Base-by-base conservation (phyloP, 2,113 vertebrate species). In the Apteryx owenii region DNA sequence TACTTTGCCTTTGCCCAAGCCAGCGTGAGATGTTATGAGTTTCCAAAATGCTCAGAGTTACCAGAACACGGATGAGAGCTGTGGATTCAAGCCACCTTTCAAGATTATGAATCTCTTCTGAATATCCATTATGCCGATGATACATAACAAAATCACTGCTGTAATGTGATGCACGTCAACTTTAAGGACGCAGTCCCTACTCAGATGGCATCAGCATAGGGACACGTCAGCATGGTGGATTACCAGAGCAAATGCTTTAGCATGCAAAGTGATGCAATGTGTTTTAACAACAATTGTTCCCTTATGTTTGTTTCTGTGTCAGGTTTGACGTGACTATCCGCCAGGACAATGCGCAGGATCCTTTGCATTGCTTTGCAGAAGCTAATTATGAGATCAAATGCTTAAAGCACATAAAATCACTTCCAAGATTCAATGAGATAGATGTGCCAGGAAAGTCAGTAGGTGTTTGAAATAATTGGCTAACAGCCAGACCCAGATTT, bases 161-260 rank as follows among this genome's bases (percentile, higher is more conserved):
- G 40, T 89, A 97, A 95, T 56, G 61, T 60, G 89, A 88, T 91
- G 93, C 91, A 86, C 48, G 94, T 92, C 95, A 91, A 19, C 79
- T 95, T 76, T 31, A 81, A 84, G 82, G 91, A 93, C 65, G 73
- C 28, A 71, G 76, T 81, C 89, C 79, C 88, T 87, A 72, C 77
- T 96, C 91, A 66, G 66, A 94, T 64, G 87, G 81, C 89, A 95
- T 97, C 96, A 92, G 88, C 85, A 88, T 61, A 92, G 83, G 88
- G 79, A 94, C 89, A 85, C 10, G 5, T 96, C 93, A 95, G 94
- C 96, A 93, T 97, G 95, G 96, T 97, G 95, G 89, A 93, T 96
- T 92, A 95, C 95, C 95, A 97, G 90, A 95, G 93, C 77, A 92
- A 95, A 89, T 90, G 79, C 85, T 95, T 90, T 94, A 95, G 77